These are phyloP conservation scores for Rhagologus leucostigma DNA, from an alignment of 2,113 vertebrate species.

Conservation along the genomic window DNA sequence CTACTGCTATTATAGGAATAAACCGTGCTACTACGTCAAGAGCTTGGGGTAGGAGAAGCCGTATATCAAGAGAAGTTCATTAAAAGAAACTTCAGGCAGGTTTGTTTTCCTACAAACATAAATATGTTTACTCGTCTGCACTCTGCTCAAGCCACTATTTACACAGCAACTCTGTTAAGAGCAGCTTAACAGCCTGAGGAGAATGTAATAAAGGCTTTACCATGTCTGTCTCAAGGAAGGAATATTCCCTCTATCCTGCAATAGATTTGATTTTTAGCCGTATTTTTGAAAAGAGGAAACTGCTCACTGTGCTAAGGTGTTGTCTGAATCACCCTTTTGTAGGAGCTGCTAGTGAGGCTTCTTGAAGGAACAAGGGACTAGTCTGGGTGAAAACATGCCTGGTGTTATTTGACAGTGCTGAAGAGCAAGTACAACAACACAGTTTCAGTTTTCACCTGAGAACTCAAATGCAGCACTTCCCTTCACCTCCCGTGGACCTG, in stretches of 20 bases:
- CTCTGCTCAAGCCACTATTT: conserved; percentile 7
- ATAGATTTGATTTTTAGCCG: neutral
- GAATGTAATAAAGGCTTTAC: neutral
- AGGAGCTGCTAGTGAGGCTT: neutral
- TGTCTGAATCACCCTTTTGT: neutral
- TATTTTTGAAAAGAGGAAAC: neutral
- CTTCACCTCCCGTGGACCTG: neutral
- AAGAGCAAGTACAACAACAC: neutral
- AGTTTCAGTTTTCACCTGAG: neutral
- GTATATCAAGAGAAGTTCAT: neutral
- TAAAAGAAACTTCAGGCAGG: neutral
- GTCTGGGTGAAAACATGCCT: neutral
- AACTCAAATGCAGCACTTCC: neutral
- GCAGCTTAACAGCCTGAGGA: neutral
- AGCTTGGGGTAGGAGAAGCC: neutral
- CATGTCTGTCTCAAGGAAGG: neutral
- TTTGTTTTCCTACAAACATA: conserved; percentile 30
- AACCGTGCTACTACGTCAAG: neutral
- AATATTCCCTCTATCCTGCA: neutral
- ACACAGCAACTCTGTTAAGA: neutral
- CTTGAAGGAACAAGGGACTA: neutral
- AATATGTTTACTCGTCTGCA: neutral
- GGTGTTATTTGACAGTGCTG: neutral
- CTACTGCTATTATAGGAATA: neutral
- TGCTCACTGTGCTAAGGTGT: neutral